Evolutionary conservation across 2,888 invertebrate genomes (phyloP), one percentile per base, ranked within the genome.

Genomic region (Yponomeuta sedellus): DNA sequence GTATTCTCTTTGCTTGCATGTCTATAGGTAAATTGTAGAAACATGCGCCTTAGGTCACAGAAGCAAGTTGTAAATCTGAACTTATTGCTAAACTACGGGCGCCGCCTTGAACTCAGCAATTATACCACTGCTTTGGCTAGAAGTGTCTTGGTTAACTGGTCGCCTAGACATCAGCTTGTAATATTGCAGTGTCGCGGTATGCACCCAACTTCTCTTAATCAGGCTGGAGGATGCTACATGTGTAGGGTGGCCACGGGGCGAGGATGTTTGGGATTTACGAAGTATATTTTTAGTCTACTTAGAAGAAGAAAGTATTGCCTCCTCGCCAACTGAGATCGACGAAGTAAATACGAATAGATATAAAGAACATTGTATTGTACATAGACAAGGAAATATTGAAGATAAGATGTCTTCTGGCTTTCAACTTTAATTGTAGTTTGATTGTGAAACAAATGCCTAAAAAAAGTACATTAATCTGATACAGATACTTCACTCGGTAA

Each of bases 171-270:
- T 52, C 44, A 52, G 16, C 44, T 52, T 52, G 61, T n/a, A 76
- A 76, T 69, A 69, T 69, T 57, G 66, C 66, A 63, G 10, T 70
- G 34, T 28, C 71, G 71, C 68, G 74, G 70, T 73, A 75, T 75
- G 70, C 70, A 69, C 12, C 71, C 69, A 74, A 75, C 69, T 76
- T 75, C 74, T 74, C 75, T 74, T 76, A 77, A 77, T 78, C 76
- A 76, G 71, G 34, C 68, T 28, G 66, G 56, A 67, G 67, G 66
- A 65, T 69, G 67, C 67, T 52, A 52, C 44, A 52, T 16, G 44
- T 52, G 44, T 52, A 52, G 44, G 44, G 44, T 16, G 44, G 16
- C 44, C 44, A 16, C 16, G 44, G 5, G 16, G 2, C 4, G 44
- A 16, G 3, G 16, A 52, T 52, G 10, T 52, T 52, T 16, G 44